phyloP scores from a whole-genome alignment of 2,888 invertebrate genomes.

The Corbicula japonica region DNA sequence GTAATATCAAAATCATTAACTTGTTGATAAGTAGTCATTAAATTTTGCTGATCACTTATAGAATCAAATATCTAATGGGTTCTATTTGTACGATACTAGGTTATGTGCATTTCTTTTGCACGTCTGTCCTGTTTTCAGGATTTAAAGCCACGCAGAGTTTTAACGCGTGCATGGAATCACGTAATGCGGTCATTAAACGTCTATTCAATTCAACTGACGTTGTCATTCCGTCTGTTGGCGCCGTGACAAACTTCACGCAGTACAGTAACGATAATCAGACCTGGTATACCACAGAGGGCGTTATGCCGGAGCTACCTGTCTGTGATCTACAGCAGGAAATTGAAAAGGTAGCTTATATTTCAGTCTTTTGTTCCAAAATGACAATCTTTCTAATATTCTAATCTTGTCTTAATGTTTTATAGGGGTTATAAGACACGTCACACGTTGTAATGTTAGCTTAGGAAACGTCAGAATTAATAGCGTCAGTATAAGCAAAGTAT shows the following conservation, averaged over 20 bases:
- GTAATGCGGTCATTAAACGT: constrained; percentile 47
- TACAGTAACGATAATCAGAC: constrained; percentile 14
- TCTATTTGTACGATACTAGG: too few relatives aligned
- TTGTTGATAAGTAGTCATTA: too few relatives aligned
- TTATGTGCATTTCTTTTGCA: background rate
- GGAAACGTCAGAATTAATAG: too few relatives aligned
- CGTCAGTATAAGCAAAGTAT: too few relatives aligned
- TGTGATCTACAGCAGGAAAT: constrained; percentile 65
- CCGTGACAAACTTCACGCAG: constrained; percentile 57
- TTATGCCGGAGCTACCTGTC: constrained; percentile 55
- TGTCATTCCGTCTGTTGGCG: constrained; percentile 39
- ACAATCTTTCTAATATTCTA: too few relatives aligned
- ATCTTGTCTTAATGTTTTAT: too few relatives aligned
- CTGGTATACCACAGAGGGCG: constrained; percentile 28
- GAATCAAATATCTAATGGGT: too few relatives aligned
- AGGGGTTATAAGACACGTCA: too few relatives aligned
- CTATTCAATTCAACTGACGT: constrained; percentile 62
- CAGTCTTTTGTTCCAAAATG: background rate
- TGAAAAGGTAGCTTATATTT: constrained; percentile 51
- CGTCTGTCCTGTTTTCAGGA: constrained; percentile 46
- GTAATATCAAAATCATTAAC: too few relatives aligned
- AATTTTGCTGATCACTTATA: too few relatives aligned
- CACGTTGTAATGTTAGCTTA: too few relatives aligned
- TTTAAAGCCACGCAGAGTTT: constrained; percentile 97
- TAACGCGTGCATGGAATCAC: constrained; percentile 91